Conservation (phyloP, 2,888 invertebrate species). For the Saturnia pavonia region DNA sequence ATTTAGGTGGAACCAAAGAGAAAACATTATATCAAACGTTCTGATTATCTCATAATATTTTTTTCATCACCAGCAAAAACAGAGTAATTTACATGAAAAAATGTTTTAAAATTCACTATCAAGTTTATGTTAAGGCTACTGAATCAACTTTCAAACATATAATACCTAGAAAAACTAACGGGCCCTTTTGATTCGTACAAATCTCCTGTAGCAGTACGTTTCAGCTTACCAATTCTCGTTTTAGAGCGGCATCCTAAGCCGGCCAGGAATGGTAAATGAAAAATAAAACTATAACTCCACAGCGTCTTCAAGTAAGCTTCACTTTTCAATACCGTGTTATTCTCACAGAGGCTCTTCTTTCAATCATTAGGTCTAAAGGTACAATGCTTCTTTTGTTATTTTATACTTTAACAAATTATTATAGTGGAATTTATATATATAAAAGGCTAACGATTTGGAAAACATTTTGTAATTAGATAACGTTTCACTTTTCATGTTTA, state of each 20-base stretch:
- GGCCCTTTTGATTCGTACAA: conserved; percentile 31
- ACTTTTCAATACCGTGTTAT: conserved; percentile 22
- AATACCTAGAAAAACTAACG: background rate
- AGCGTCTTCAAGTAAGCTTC: conserved; percentile 26
- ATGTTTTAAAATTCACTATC: conserved; percentile 38
- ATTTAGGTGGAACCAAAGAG: too few relatives aligned
- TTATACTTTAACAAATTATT: conserved; percentile 40
- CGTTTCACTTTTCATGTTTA: too few relatives aligned
- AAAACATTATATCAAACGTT: too few relatives aligned
- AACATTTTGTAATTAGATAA: too few relatives aligned
- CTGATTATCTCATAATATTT: too few relatives aligned
- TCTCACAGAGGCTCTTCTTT: conserved; percentile 37
- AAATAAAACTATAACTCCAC: conserved; percentile 53
- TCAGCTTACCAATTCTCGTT: conserved; percentile 47
- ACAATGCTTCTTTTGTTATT: conserved; percentile 41
- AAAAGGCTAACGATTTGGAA: too few relatives aligned
- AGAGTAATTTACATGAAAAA: background rate
- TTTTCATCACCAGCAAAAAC: background rate
- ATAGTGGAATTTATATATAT: conserved; percentile 23
- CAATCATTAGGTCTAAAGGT: conserved; percentile 46
- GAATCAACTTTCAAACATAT: conserved; percentile 13
- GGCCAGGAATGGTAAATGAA: conserved; percentile 52
- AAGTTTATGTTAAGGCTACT: conserved; percentile 21
- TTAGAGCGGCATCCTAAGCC: conserved; percentile 46
- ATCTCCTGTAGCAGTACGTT: conserved; percentile 43